These are phyloP conservation scores for Schrankia costaestrigalis DNA, from an alignment of 2,888 invertebrate species.

Conservation along the genomic window DNA sequence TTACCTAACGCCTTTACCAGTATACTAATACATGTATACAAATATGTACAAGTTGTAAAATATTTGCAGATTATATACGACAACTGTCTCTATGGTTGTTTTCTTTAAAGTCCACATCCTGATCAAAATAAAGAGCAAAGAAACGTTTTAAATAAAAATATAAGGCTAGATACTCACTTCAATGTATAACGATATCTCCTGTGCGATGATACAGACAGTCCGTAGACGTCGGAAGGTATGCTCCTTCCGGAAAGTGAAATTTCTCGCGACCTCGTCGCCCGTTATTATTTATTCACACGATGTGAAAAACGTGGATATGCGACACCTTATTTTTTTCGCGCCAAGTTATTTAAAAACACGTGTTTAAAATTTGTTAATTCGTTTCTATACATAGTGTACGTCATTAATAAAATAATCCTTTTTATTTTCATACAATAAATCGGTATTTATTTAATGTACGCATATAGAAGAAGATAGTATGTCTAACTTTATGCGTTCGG, in stretches of 20 bases:
- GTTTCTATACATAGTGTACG: constrained; percentile 29
- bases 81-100: no score
- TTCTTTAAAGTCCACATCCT: no score
- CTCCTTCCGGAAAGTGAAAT: constrained; percentile 74
- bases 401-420: constrained; percentile 38
- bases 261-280: constrained; percentile 53
- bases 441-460: constrained; percentile 34
- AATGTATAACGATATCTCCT: constrained; percentile 51
- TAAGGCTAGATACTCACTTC: constrained; percentile 53
- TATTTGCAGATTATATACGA: constrained; percentile 26
- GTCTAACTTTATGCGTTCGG: constrained; percentile 57
- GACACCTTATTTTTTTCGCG: constrained; percentile 63
- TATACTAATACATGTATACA: constrained; percentile 20
- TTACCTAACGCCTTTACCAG: constrained; percentile 29
- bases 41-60: constrained; percentile 31
- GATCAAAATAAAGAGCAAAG: no score
- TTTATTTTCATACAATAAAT: constrained; percentile 45
- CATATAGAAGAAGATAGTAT: constrained; percentile 20
- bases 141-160: constrained; percentile 1
- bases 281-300: constrained; percentile 67
- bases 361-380: constrained; percentile 55
- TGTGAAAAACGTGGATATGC: constrained; percentile 70
- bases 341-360: constrained; percentile 71
- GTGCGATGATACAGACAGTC: constrained; percentile 43
- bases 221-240: constrained; percentile 52